A percentile compares a stretch with the other conserved stretches of the same genome.
Conservation (phyloP, 2,113 vertebrate genomes). For the Oreochromis niloticus region DNA sequence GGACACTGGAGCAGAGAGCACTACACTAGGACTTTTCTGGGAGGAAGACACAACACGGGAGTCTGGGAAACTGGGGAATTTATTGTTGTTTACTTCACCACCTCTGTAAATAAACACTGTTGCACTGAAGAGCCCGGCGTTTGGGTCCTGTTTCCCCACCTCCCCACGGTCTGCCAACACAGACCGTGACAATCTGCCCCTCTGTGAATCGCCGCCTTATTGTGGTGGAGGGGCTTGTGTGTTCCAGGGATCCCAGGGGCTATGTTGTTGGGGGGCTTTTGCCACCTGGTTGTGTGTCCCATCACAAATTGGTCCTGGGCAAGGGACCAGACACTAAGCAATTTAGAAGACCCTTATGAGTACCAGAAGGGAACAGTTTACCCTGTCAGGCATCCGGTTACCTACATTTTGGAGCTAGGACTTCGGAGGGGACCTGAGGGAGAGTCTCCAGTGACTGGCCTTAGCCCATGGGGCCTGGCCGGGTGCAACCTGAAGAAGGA, state of each 20-base stretch:
- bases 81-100: too few relatives aligned
- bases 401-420: not conserved
- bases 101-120: too few relatives aligned
- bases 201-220: not conserved
- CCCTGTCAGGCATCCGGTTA: not conserved
- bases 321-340: not conserved
- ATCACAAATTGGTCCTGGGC: accelerated
- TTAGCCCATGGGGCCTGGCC: not conserved
- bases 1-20: too few relatives aligned
- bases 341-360: not conserved
- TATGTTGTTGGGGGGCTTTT: not conserved
- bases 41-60: too few relatives aligned
- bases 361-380: not conserved
- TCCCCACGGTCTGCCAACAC: too few relatives aligned
- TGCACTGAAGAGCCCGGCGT: too few relatives aligned
- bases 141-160: too few relatives aligned
- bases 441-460: not conserved
- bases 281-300: not conserved
- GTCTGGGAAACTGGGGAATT: too few relatives aligned
- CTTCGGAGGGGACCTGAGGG: accelerated
- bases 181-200: too few relatives aligned
- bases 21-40: too few relatives aligned
- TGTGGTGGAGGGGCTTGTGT: accelerated
- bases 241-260: not conserved
- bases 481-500: not conserved